Percentiles rank a stretch among this genome's conserved stretches.
These are phyloP conservation scores for Eospalax fontanierii DNA, from an alignment of 2,797 vertebrate species.

Conservation along the genomic window DNA sequence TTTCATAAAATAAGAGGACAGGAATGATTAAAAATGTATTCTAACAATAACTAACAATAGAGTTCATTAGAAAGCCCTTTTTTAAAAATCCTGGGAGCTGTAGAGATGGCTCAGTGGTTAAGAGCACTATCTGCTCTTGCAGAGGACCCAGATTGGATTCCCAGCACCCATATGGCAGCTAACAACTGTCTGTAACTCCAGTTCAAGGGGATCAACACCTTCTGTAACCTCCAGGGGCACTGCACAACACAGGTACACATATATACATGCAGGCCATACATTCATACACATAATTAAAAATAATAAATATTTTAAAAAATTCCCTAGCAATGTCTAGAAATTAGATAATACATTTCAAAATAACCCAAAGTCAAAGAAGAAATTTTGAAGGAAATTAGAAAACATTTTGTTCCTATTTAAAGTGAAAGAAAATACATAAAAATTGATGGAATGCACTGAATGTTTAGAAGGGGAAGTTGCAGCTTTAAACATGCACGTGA, in stretches of 20 bases:
- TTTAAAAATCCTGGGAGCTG: too few relatives aligned
- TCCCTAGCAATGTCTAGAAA: slow-evolving; percentile 42
- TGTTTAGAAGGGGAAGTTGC: background rate
- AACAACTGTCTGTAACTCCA: too few relatives aligned
- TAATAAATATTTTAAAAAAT: slow-evolving; percentile 25
- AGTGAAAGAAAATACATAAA: slow-evolving; percentile 22
- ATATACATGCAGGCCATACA: too few relatives aligned
- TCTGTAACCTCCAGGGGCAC: too few relatives aligned
- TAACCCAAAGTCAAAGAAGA: background rate
- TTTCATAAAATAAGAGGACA: slow-evolving; percentile 37
- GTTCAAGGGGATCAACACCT: too few relatives aligned
- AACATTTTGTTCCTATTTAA: slow-evolving; percentile 28
- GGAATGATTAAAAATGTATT: slow-evolving; percentile 2
- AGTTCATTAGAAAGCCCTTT: slow-evolving; percentile 38
- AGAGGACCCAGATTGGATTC: too few relatives aligned
- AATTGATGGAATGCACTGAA: background rate
- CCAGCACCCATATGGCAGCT: too few relatives aligned
- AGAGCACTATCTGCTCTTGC: too few relatives aligned
- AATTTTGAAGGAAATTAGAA: too few relatives aligned
- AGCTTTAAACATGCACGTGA: slow-evolving; percentile 15
- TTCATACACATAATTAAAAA: background rate
- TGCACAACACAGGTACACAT: too few relatives aligned
- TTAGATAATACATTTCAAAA: slow-evolving; percentile 47
- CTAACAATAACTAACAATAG: slow-evolving; percentile 10
- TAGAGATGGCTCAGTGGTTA: too few relatives aligned